Evolutionary conservation across 2,888 invertebrate genomes (phyloP).

Genomic region (Pegoplata infirma): DNA sequence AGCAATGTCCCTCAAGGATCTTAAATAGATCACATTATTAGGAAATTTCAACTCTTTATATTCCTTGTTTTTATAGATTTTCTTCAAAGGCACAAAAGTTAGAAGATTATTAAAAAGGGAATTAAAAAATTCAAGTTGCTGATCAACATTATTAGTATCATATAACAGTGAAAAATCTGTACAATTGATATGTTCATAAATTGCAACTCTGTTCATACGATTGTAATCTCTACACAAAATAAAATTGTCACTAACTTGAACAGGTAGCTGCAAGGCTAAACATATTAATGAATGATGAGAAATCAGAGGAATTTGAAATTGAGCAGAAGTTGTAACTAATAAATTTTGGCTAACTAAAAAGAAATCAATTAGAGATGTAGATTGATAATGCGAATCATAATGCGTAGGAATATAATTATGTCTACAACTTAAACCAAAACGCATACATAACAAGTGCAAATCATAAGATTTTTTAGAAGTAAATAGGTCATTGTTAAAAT

Average conservation of each 20-base stretch:
- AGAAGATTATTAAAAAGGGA: background rate
- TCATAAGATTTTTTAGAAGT: too few relatives aligned
- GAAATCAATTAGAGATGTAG: background rate
- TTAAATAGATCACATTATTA: background rate
- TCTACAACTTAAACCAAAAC: too few relatives aligned
- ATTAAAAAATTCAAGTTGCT: background rate
- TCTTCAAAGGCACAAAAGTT: background rate
- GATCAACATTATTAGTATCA: background rate
- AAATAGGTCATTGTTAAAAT: too few relatives aligned
- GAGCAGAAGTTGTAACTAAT: too few relatives aligned
- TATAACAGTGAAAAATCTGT: background rate
- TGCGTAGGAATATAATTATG: too few relatives aligned
- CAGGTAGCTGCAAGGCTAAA: too few relatives aligned
- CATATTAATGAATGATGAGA: too few relatives aligned
- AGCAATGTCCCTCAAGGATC: background rate
- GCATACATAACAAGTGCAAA: too few relatives aligned
- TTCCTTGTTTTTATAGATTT: too few relatives aligned
- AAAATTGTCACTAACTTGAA: too few relatives aligned
- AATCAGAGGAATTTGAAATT: too few relatives aligned
- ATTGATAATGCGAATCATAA: background rate
- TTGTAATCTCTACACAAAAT: background rate
- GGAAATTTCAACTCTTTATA: conserved; percentile 2
- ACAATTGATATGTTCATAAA: background rate
- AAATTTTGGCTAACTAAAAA: background rate
- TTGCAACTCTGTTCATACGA: background rate